Conservation (phyloP, 1,140 invertebrate species). For the Drosophila lacteicornis region DNA sequence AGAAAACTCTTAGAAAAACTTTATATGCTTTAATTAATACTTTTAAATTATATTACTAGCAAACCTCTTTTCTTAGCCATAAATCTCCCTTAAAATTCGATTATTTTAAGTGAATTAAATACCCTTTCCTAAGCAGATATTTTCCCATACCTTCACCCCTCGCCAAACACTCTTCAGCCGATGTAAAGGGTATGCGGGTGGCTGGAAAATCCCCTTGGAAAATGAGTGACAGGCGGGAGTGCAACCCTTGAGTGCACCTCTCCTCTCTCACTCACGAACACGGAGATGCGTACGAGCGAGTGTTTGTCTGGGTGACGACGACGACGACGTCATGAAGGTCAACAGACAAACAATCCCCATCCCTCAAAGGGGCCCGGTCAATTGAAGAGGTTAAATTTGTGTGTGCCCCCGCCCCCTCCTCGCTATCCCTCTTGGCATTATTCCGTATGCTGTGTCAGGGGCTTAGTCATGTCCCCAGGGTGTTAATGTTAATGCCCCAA, state of each 20-base stretch:
- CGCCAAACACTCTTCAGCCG: background rate
- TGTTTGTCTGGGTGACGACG: conserved; percentile 14
- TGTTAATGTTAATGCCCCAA: conserved; percentile 69
- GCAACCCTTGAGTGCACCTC: conserved; percentile 43
- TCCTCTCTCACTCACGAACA: conserved; percentile 5
- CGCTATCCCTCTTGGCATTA: conserved; percentile 8
- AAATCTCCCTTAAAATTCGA: background rate
- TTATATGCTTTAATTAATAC: too few relatives aligned
- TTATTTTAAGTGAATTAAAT: conserved; percentile 1
- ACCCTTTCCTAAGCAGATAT: background rate
- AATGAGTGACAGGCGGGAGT: conserved; percentile 12
- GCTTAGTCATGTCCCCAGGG: conserved; percentile 70
- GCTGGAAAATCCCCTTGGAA: conserved; percentile 11
- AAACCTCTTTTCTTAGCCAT: background rate
- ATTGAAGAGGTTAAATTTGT: conserved; percentile 78
- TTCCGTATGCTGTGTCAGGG: conserved; percentile 41
- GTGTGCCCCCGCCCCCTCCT: conserved; percentile 15
- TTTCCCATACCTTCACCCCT: background rate
- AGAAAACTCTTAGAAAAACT: too few relatives aligned
- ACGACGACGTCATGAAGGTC: conserved; percentile 64
- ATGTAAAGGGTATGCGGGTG: conserved; percentile 50
- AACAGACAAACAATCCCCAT: conserved; percentile 44
- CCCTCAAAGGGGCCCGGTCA: conserved; percentile 44
- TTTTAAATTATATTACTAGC: too few relatives aligned
- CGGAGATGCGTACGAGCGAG: conserved; percentile 8